Evolutionary conservation across 2,797 vertebrate genomes (phyloP), one percentile per base, ranked within the genome.

Genomic region (Phoxinus dragarum): DNA sequence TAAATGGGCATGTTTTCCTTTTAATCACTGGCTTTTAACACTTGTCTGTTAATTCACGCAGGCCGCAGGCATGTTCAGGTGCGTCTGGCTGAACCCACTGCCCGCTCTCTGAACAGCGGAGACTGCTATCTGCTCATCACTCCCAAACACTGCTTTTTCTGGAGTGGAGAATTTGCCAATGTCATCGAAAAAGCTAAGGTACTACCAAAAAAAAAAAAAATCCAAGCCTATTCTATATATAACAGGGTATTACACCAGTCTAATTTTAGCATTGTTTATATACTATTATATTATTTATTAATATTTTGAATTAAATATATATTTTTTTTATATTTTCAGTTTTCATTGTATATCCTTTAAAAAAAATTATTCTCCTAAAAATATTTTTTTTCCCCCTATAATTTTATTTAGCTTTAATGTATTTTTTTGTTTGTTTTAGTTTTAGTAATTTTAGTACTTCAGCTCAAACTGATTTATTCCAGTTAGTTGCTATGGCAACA

Each of bases 131-230:
- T 96, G 2, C 93, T 96, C 71, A 93, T 96, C 67, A 95, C 95
- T 0, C 93, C 95, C 21, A 94, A 95, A 84, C 93, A 95, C 74
- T 96, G 96, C 91, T 96, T 92, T 82, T 92, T 96, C 90, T 96
- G 96, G 96, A 95, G 91, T 0, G 96, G 96, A 42, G 95, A 96
- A 90, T 96, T 96, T 2, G 95, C 95, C 79, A 96, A 96, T 23
- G 94, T 96, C 81, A 96, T 96, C 0, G 96, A 96, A 87, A 96
- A 96, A 90, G 95, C 96, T 4, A 96, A 96, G 95, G 96, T 96
- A 90, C 27, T n/a, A 66, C 27, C 61, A 34, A 27, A 34, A 66
- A 66, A 64, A 31, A 31, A 16, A 64, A 31, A 64, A 64, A 31
- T 31, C 27, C 27, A 66, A 17, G 16, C 14, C 31, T 66, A 17